Base-by-base conservation (phyloP, 2,888 invertebrate species). In the Cryptosula pallasiana region DNA sequence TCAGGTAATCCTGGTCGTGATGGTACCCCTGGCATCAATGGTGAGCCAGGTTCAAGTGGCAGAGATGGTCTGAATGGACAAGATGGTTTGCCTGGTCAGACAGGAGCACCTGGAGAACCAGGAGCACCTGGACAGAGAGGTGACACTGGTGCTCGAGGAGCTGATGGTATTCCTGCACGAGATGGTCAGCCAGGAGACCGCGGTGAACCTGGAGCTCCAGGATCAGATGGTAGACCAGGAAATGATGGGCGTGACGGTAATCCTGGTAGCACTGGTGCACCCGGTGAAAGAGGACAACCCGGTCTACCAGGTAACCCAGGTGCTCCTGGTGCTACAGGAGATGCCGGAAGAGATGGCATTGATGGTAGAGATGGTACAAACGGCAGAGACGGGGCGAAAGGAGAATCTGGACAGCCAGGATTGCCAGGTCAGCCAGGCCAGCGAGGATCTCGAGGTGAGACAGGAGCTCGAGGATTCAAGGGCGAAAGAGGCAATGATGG, bases 41-140 rank as follows among this genome's bases (percentile, higher is more conserved):
- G 63, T 1, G 25, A 63, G 27, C 63, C 63, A 13, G 63, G 63
- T 29, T 2, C 5, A 63, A 27, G 13, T 63, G 63, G 63, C 63
- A 27, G 32, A 29, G 63, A 63, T 32, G 63, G 63, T 32, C 20
- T 5, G 13, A 32, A 63, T 63, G 63, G 63, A 5, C 27, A 32
- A 63, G 63, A 63, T 32, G 74, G 74, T 32, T 20, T 23, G 34
- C 71, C 73, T 71, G 73, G 73, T 58, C n/a, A 25, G 1, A 34
- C 69, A 23, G 71, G 71, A 25, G 36, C 36, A 35, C 70, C n/a
- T 13, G 35, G 70, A 13, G n/a, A 5, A 16, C 36, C 20, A 5
- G 63, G 63, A 3, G 29, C 5, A 63, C 63, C 63, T 34, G 63
- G 63, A 9, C 20, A 16, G 9, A 9, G 25, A 27, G 63, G 63